A percentile compares a stretch with the other conserved stretches of the same genome.
phyloP scores from a whole-genome alignment of 2,888 invertebrate genomes.

The Morpho achilles region DNA sequence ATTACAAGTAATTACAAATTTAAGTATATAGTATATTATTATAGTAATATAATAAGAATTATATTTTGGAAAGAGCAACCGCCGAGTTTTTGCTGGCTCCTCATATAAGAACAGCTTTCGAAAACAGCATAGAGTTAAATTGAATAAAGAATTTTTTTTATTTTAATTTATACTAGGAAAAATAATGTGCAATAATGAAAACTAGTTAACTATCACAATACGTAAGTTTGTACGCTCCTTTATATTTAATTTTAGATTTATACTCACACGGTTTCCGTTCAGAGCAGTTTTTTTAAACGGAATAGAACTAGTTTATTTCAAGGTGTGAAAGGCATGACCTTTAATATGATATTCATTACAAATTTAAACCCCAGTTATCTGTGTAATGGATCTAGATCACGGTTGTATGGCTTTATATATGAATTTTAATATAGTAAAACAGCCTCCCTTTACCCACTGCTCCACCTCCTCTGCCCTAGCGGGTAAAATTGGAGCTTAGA shows the following conservation, averaged over 20 bases:
- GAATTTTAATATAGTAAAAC: conserved; percentile 1
- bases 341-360: conserved; percentile 41
- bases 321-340: conserved; percentile 52
- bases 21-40: no score
- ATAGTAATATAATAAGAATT: no score
- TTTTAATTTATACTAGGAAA: neutral
- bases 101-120: no score
- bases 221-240: conserved; percentile 2
- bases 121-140: no score
- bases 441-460: no score
- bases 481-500: no score
- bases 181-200: neutral
- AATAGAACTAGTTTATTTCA: conserved; percentile 34
- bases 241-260: conserved; percentile 10
- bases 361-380: conserved; percentile 39
- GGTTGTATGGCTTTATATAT: conserved; percentile 18
- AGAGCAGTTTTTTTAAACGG: conserved; percentile 16
- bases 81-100: no score
- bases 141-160: no score
- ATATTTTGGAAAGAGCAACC: neutral
- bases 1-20: no score
- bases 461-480: no score
- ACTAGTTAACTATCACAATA: neutral
- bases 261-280: conserved; percentile 19
- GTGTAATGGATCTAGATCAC: conserved; percentile 31